A percentile compares a stretch with the other conserved stretches of the same genome.
phyloP scores from a whole-genome alignment of 2,888 invertebrate genomes.

The Callyntrura sp. region DNA sequence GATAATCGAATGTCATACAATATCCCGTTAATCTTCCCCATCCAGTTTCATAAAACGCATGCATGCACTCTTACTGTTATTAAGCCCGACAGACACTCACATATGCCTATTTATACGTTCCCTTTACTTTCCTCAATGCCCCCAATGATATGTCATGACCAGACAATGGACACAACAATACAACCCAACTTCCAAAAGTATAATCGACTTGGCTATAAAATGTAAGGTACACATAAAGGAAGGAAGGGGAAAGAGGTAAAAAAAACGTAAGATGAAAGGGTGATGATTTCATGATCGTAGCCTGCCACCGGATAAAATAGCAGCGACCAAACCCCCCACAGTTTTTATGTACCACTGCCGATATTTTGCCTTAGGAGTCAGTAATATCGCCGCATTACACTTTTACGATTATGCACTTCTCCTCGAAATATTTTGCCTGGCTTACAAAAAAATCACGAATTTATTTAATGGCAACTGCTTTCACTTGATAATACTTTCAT shows the following conservation, averaged over 20 bases:
- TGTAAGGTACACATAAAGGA: too few relatives aligned
- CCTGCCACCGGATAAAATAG: constrained; percentile 2
- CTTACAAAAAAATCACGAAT: constrained; percentile 34
- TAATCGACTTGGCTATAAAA: constrained; percentile 15
- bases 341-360: constrained; percentile 3
- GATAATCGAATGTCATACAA: not conserved
- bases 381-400: too few relatives aligned
- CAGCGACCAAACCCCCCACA: too few relatives aligned
- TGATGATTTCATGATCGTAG: constrained; percentile 29
- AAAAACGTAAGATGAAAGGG: constrained; percentile 29
- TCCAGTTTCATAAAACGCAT: constrained; percentile 33
- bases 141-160: not conserved
- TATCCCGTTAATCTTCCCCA: constrained; percentile 5
- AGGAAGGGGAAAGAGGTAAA: not conserved
- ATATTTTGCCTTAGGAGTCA: constrained; percentile 46
- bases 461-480: constrained; percentile 42
- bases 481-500: constrained; percentile 45
- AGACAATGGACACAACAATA: not conserved
- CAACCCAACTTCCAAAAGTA: not conserved
- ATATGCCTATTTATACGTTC: constrained; percentile 2
- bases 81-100: too few relatives aligned
- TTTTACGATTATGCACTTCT: constrained; percentile 35
- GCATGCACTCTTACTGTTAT: constrained; percentile 41
- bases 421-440: not conserved
- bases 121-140: not conserved